Evolutionary conservation across 2,888 invertebrate genomes (phyloP).

Genomic region (Phlogophora meticulosa): DNA sequence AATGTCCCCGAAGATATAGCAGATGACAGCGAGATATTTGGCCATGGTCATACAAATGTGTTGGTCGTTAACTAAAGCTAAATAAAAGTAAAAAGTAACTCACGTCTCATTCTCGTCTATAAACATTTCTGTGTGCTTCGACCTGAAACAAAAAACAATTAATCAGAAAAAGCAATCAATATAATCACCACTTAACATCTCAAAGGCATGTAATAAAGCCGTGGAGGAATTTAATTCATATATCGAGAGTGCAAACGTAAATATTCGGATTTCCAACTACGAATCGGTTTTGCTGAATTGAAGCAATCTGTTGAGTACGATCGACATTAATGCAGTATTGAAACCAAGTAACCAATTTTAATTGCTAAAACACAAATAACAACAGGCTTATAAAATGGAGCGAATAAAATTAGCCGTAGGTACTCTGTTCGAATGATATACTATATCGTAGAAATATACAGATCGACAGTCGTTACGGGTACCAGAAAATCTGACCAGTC

Average conservation of each 20-base stretch:
- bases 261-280: conserved; percentile 11
- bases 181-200: not conserved
- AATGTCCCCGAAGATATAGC: not conserved
- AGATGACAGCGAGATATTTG: not conserved
- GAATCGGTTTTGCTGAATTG: conserved; percentile 12
- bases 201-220: not conserved
- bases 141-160: conserved; percentile 82
- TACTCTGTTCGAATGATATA: too few relatives aligned
- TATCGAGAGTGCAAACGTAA: conserved; percentile 12
- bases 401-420: not conserved
- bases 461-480: too few relatives aligned
- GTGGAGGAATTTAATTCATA: conserved; percentile 13
- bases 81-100: conserved; percentile 70
- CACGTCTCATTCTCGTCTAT: conserved; percentile 91
- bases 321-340: conserved; percentile 8
- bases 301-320: conserved; percentile 14
- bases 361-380: conserved; percentile 1
- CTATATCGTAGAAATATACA: not conserved
- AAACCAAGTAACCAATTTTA: not conserved
- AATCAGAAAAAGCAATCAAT: conserved; percentile 33
- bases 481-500: too few relatives aligned
- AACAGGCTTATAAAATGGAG: not conserved
- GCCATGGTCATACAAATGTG: too few relatives aligned
- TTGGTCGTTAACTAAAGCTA: not conserved
- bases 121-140: conserved; percentile 87